These are phyloP conservation scores for Boleophthalmus pectinirostris DNA, from an alignment of 2,113 vertebrate genomes.

Conservation along the genomic window DNA sequence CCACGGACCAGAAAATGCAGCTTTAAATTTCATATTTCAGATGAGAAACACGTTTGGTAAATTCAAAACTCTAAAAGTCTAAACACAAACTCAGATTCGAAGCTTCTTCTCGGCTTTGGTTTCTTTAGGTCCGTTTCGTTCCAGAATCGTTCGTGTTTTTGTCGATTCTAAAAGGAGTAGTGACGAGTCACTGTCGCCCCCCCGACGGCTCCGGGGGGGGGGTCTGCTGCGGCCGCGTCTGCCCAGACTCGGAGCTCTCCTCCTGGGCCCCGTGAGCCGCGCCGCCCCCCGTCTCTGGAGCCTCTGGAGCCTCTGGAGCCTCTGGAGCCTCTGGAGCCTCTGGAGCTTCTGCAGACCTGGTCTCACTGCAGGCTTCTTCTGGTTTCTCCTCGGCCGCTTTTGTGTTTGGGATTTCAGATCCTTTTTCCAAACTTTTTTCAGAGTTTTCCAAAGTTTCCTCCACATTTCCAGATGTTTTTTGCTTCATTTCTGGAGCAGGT, in stretches of 20 bases:
- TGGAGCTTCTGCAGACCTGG: constrained; percentile 41
- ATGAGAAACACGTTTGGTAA: neutral
- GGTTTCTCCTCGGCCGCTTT: constrained; percentile 12
- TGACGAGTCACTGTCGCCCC: constrained; percentile 32
- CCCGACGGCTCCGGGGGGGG: constrained; percentile 75
- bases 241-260: constrained; percentile 76
- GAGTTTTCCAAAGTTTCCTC: neutral
- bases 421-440: fast-evolving
- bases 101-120: neutral
- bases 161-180: constrained; percentile 6
- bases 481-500: neutral
- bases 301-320: no score
- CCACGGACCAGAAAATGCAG: no score
- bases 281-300: constrained; percentile 1
- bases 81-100: neutral
- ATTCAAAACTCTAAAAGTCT: neutral
- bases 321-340: no score
- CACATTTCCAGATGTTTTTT: fast-evolving
- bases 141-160: neutral
- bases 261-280: constrained; percentile 8
- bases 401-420: neutral
- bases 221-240: constrained; percentile 79
- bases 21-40: neutral
- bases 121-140: neutral
- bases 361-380: neutral